Evolutionary conservation across 2,113 vertebrate species (phyloP).

Genomic region (Suricata suricatta): DNA sequence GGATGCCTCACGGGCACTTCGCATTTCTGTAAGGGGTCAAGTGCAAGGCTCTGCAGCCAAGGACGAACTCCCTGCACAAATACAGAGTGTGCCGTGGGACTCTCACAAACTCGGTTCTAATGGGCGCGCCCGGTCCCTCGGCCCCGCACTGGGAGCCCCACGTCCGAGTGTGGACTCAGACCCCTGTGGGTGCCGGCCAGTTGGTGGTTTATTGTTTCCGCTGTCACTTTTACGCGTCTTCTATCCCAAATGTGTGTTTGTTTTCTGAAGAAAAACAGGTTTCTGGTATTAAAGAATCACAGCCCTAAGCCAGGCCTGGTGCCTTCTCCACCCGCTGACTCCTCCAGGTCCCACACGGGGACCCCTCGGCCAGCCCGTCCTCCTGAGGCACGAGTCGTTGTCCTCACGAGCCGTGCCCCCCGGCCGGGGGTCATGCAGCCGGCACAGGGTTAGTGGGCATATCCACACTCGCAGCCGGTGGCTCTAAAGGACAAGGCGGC

Average conservation of each 20-base stretch:
- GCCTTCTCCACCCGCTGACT: too few species aligned
- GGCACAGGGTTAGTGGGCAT: accelerated
- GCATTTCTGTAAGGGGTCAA: background rate
- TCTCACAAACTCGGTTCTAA: accelerated
- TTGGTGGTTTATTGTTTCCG: background rate
- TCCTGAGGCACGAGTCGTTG: accelerated
- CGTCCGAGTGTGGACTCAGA: accelerated
- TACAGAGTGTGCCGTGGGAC: background rate
- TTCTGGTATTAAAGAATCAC: background rate
- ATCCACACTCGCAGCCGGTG: background rate
- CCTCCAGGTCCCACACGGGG: accelerated
- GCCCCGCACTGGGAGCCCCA: background rate
- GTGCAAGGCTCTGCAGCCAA: accelerated
- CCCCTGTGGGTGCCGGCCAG: accelerated
- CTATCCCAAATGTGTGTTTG: background rate
- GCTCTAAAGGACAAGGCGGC: background rate
- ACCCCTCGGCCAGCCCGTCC: accelerated
- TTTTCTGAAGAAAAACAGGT: background rate
- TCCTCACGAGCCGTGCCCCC: accelerated
- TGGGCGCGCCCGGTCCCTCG: background rate
- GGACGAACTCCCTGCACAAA: background rate
- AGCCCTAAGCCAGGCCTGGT: accelerated
- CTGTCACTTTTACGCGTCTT: background rate
- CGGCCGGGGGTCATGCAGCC: accelerated
- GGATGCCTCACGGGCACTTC: too few species aligned